phyloP scores from a whole-genome alignment of 1,140 invertebrate species.

The Glomeris maerens region DNA sequence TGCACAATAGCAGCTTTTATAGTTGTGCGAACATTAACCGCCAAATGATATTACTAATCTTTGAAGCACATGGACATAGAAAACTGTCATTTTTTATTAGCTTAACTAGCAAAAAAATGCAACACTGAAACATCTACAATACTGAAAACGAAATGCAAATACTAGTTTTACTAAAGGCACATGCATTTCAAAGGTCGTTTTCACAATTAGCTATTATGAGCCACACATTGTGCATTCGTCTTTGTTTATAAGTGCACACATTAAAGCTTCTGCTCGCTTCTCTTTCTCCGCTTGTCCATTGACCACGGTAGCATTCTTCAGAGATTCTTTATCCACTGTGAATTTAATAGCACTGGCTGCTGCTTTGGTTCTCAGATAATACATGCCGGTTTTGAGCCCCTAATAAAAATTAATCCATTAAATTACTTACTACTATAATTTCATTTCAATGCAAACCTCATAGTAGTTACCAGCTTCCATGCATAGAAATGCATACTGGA shows the following conservation, averaged over 20 bases:
- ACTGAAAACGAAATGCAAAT: too few relatives aligned
- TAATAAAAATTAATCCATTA: slow-evolving; percentile 19
- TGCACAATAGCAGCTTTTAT: too few relatives aligned
- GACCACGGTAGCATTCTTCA: slow-evolving; percentile 31
- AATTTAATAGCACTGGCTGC: slow-evolving; percentile 94
- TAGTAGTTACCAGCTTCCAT: slow-evolving; percentile 64
- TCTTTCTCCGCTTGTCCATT: slow-evolving; percentile 28
- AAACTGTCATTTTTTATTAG: too few relatives aligned
- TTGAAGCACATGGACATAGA: too few relatives aligned
- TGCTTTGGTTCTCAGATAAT: slow-evolving; percentile 92
- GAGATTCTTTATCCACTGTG: slow-evolving; percentile 83
- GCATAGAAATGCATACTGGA: slow-evolving; percentile 98
- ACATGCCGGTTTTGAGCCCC: slow-evolving; percentile 99
- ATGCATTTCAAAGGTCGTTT: too few relatives aligned
- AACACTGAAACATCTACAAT: too few relatives aligned
- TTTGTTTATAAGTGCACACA: slow-evolving; percentile 77
- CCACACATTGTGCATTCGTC: slow-evolving; percentile 67
- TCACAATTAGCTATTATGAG: too few relatives aligned
- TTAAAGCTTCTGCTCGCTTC: slow-evolving; percentile 55
- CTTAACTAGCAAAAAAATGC: too few relatives aligned
- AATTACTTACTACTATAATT: slow-evolving; percentile 1
- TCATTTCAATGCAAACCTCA: slow-evolving; percentile 6
- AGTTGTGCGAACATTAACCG: too few relatives aligned
- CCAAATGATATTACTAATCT: too few relatives aligned
- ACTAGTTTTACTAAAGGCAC: too few relatives aligned